phyloP scores from a whole-genome alignment of 2,888 invertebrate genomes.

The Syrphus vitripennis region DNA sequence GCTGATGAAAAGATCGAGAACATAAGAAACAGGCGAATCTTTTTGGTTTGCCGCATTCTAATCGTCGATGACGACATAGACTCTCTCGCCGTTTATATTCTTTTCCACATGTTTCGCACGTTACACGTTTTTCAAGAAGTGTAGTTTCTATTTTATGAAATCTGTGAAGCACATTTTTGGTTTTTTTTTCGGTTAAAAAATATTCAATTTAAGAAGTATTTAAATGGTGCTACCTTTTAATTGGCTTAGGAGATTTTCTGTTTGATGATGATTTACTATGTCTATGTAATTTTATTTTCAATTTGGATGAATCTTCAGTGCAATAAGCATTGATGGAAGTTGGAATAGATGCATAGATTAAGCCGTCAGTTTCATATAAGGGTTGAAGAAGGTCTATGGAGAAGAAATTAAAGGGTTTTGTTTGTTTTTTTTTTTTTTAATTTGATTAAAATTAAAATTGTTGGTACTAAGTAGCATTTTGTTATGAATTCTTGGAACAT shows the following conservation, averaged over 20 bases:
- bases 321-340: slow-evolving; percentile 11
- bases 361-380: slow-evolving; percentile 19
- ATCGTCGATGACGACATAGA: slow-evolving; percentile 85
- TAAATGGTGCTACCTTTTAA: slow-evolving; percentile 18
- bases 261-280: neutral
- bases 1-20: slow-evolving; percentile 79
- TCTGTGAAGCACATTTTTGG: slow-evolving; percentile 19
- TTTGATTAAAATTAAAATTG: neutral
- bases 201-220: too few species aligned
- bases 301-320: neutral
- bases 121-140: neutral
- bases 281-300: neutral
- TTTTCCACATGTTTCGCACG: slow-evolving; percentile 68
- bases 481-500: slow-evolving; percentile 33
- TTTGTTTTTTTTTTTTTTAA: neutral
- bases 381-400: slow-evolving; percentile 29
- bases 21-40: slow-evolving; percentile 78
- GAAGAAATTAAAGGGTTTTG: slow-evolving; percentile 8
- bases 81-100: slow-evolving; percentile 86
- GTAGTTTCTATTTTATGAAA: neutral
- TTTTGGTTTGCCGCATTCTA: slow-evolving; percentile 80
- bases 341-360: neutral
- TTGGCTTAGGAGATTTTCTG: neutral
- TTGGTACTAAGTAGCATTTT: slow-evolving; percentile 22
- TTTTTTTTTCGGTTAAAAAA: too few species aligned